These are phyloP conservation scores for Leucophenga maculata DNA, from an alignment of 2,888 invertebrate genomes.

Conservation along the genomic window DNA sequence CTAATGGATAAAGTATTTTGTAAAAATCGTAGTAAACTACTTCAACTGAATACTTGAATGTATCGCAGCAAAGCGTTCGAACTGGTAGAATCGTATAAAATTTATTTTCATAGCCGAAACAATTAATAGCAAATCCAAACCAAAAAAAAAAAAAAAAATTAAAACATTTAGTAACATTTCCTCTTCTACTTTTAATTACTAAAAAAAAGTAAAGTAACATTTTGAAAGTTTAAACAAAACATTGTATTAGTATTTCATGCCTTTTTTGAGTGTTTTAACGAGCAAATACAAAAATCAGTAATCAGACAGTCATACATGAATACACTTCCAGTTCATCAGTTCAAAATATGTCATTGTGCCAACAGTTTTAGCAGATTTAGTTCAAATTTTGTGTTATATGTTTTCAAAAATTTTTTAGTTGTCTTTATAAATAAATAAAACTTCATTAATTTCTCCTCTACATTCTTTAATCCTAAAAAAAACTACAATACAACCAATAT, in stretches of 20 bases:
- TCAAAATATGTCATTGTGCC: slow-evolving; percentile 51
- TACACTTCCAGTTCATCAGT: slow-evolving; percentile 21
- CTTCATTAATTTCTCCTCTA: slow-evolving; percentile 47
- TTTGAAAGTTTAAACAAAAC: not conserved
- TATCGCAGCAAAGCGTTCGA: slow-evolving; percentile 2
- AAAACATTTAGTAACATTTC: slow-evolving; percentile 10
- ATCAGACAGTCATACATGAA: slow-evolving; percentile 23
- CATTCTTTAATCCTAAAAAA: slow-evolving; percentile 46
- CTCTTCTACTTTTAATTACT: not conserved
- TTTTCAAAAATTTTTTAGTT: slow-evolving; percentile 40
- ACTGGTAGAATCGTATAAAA: not conserved
- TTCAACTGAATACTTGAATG: not conserved
- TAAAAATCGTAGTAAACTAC: slow-evolving; percentile 8
- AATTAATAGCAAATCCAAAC: not conserved
- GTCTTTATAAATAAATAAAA: slow-evolving; percentile 45
- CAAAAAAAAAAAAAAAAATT: too few species aligned
- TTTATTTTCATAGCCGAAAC: not conserved
- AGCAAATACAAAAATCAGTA: slow-evolving; percentile 7
- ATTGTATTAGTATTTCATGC: slow-evolving; percentile 7
- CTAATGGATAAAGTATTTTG: not conserved
- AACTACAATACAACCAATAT: too few species aligned
- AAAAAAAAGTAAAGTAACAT: too few species aligned
- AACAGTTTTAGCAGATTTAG: slow-evolving; percentile 48
- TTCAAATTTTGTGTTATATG: slow-evolving; percentile 33
- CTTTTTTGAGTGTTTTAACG: not conserved